Conservation (phyloP, 2,888 invertebrate species). For the Apodemia duryi region DNA sequence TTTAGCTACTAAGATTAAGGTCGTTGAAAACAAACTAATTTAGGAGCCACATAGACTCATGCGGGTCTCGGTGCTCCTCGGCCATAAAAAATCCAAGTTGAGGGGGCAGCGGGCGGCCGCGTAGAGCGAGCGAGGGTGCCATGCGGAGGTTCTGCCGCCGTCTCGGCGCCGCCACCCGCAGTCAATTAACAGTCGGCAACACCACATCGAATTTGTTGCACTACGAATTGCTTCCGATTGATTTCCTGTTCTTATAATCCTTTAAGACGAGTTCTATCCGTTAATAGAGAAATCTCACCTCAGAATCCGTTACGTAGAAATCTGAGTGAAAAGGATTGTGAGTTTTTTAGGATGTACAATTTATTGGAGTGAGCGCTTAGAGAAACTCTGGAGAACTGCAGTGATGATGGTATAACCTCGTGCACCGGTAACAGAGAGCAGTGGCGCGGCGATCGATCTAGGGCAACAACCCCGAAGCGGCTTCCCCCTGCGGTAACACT, state of each 20-base stretch:
- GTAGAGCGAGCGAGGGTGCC: constrained; percentile 61
- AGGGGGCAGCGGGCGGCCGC: constrained; percentile 55
- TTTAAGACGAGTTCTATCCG: constrained; percentile 35
- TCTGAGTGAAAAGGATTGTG: neutral
- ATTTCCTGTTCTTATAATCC: constrained; percentile 60
- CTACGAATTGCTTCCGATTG: constrained; percentile 74
- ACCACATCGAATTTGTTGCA: constrained; percentile 73
- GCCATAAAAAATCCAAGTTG: constrained; percentile 69
- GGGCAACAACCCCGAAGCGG: constrained; percentile 69
- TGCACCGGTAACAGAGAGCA: constrained; percentile 57
- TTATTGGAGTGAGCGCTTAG: neutral
- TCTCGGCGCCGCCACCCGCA: constrained; percentile 79
- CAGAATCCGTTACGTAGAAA: neutral
- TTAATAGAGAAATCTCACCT: constrained; percentile 24
- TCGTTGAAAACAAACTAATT: constrained; percentile 60
- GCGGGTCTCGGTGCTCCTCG: constrained; percentile 62
- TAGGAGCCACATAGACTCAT: constrained; percentile 62
- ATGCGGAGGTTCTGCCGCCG: constrained; percentile 78
- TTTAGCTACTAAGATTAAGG: constrained; percentile 35
- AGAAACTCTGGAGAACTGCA: constrained; percentile 42
- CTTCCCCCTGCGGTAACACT: constrained; percentile 66
- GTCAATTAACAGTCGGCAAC: constrained; percentile 76
- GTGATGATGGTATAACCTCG: constrained; percentile 58
- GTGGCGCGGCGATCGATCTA: constrained; percentile 67
- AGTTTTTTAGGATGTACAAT: constrained; percentile 4